Evolutionary conservation across 1,140 invertebrate species (phyloP).

Genomic region (Physella acuta): DNA sequence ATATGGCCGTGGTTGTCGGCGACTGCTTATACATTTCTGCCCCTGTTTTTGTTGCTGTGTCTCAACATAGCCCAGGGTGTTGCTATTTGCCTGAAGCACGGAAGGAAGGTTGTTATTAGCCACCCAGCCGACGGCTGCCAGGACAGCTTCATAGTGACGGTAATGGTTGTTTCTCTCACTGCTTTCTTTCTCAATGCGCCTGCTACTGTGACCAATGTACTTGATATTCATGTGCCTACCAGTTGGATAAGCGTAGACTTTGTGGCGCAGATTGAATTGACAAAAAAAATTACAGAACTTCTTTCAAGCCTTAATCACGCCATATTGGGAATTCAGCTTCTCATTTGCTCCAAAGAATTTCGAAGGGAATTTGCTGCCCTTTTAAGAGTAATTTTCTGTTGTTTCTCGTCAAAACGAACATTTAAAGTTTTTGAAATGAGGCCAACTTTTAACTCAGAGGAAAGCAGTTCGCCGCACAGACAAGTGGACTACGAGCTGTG

Average conservation of each 20-base stretch:
- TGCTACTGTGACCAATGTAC: conserved; percentile 46
- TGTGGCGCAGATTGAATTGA: conserved; percentile 33
- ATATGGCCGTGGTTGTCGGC: conserved; percentile 55
- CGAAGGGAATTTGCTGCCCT: conserved; percentile 20
- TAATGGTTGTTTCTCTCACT: conserved; percentile 39
- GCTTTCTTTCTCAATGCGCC: conserved; percentile 49
- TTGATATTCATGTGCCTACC: conserved; percentile 42
- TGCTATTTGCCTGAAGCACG: conserved; percentile 41
- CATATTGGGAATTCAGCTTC: conserved; percentile 25
- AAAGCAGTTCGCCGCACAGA: conserved; percentile 11
- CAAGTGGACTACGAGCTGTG: conserved; percentile 14
- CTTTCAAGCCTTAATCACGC: conserved; percentile 28
- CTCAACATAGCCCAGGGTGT: conserved; percentile 43
- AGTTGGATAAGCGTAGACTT: conserved; percentile 32
- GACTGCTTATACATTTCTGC: conserved; percentile 49
- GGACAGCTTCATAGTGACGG: conserved; percentile 36
- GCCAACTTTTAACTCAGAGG: conserved; percentile 16
- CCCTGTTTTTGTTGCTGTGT: conserved; percentile 42
- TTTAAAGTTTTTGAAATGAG: conserved; percentile 36
- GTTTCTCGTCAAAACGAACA: conserved; percentile 12
- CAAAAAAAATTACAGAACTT: conserved; percentile 34
- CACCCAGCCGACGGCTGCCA: background rate
- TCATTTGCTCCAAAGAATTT: conserved; percentile 30
- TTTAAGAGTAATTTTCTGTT: conserved; percentile 15
- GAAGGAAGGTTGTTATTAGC: background rate